These are phyloP conservation scores for Eucriotettix oculatus DNA, from an alignment of 2,888 invertebrate genomes.

Conservation along the genomic window DNA sequence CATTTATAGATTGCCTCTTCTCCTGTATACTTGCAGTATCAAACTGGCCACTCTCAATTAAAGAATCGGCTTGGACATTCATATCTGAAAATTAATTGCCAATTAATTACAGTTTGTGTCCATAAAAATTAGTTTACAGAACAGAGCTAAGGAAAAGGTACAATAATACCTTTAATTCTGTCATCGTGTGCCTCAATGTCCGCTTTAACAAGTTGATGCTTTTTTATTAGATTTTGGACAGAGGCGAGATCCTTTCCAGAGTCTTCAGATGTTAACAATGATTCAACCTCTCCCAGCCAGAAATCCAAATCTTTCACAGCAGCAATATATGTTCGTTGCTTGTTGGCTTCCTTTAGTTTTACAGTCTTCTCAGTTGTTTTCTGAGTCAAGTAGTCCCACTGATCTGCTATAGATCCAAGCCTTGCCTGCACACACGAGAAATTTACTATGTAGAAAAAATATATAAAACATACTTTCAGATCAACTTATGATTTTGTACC, in stretches of 20 bases:
- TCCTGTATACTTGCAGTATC: constrained; percentile 92
- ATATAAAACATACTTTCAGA: no score
- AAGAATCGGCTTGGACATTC: constrained; percentile 89
- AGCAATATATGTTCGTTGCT: constrained; percentile 97
- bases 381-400: constrained; percentile 96
- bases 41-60: constrained; percentile 93
- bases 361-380: constrained; percentile 97
- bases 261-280: constrained; percentile 86
- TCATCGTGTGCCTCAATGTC: constrained; percentile 96
- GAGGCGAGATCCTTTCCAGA: constrained; percentile 95
- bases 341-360: constrained; percentile 96
- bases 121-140: not conserved
- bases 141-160: not conserved
- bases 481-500: constrained; percentile 27
- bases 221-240: constrained; percentile 96
- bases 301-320: constrained; percentile 99
- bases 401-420: constrained; percentile 85
- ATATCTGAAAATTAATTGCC: constrained; percentile 42
- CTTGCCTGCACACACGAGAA: constrained; percentile 29
- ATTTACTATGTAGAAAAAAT: no score
- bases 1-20: constrained; percentile 89
- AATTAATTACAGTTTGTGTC: not conserved
- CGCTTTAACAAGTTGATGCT: constrained; percentile 94
- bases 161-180: constrained; percentile 55
- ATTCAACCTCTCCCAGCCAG: constrained; percentile 98